Percentiles rank a stretch among this genome's conserved stretches.
These are phyloP conservation scores for Euclidia mi DNA, from an alignment of 2,888 invertebrate genomes.

Conservation along the genomic window DNA sequence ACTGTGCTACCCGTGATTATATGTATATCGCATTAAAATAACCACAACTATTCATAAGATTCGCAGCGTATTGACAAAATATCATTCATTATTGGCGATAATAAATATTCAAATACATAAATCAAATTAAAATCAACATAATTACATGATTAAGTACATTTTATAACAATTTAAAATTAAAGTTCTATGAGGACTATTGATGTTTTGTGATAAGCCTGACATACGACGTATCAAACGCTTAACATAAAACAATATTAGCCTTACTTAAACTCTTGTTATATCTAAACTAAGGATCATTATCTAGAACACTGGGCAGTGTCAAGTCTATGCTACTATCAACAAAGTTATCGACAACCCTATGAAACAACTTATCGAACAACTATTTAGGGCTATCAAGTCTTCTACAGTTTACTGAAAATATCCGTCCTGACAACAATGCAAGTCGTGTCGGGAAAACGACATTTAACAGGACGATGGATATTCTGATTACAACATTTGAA, in stretches of 20 bases:
- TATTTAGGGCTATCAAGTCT: slow-evolving; percentile 13
- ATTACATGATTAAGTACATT: slow-evolving; percentile 74
- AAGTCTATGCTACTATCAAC: slow-evolving; percentile 33
- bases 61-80: slow-evolving; percentile 62
- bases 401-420: slow-evolving; percentile 9
- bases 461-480: not conserved
- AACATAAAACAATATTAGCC: slow-evolving; percentile 18
- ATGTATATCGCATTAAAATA: slow-evolving; percentile 27
- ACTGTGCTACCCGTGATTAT: slow-evolving; percentile 67
- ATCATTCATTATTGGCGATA: slow-evolving; percentile 54
- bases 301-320: slow-evolving; percentile 50
- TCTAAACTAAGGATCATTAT: slow-evolving; percentile 35
- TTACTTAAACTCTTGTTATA: slow-evolving; percentile 19
- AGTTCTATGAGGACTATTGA: slow-evolving; percentile 15
- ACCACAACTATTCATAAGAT: slow-evolving; percentile 72
- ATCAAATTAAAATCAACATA: slow-evolving; percentile 62
- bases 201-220: slow-evolving; percentile 17
- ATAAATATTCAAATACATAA: slow-evolving; percentile 62
- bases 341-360: slow-evolving; percentile 54
- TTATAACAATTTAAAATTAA: slow-evolving; percentile 59
- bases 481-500: not conserved
- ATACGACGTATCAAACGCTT: not conserved
- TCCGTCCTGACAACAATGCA: not conserved
- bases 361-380: slow-evolving; percentile 14
- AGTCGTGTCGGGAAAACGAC: no score